Base-by-base conservation (phyloP, 1,140 invertebrate species). In the Bombus fervidus region DNA sequence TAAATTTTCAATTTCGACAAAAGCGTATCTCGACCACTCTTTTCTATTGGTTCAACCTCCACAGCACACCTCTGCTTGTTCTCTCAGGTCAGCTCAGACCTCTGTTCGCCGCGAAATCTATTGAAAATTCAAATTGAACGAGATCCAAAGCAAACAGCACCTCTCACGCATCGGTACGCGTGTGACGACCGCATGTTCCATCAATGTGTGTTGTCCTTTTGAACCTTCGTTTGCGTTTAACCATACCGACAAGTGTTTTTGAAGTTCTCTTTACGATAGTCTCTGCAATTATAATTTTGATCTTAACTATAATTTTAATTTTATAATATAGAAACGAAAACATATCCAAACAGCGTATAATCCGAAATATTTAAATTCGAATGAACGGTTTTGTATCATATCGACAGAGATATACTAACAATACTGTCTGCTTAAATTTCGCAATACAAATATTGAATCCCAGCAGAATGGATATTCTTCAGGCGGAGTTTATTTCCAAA, bases 221-320 rank as follows among this genome's bases (percentile, higher is more conserved):
- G 53, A 64, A 18, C 66, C 22, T 68, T 74, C 71, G 69, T 87
- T 74, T 72, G 43, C 77, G 68, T 87, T 87, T 78, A 78, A 87
- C 28, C 34, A 39, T 53, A 75, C 12, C 34, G 18, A 13, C 37
- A 5, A 9, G 12, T 28, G 5, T 39, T 71, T 71, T 71, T 12
- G 3, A 68, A 37, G 22, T 37, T 66, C n/a, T 68, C 22, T 12
- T 68, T 66, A 8, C 47, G 18, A 53, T 22, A 22, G 18, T 53
- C 6, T 53, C 47, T 8, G 47, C 18, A 53, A 2, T 53, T 22
- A 53, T 53, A 53, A 8, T 8, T 64, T 64, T 1, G 2, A 31
- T 15, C n/a, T 9, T 8, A 22, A 53, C 5, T 22, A 0, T 22
- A 8, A 53, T 53, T 53, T 22, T 22, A 22, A 22, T 53, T 53